A percentile compares a stretch with the other conserved stretches of the same genome.
Evolutionary conservation across 2,888 invertebrate species (phyloP).

Genomic region (Leptopilina syphax): DNA sequence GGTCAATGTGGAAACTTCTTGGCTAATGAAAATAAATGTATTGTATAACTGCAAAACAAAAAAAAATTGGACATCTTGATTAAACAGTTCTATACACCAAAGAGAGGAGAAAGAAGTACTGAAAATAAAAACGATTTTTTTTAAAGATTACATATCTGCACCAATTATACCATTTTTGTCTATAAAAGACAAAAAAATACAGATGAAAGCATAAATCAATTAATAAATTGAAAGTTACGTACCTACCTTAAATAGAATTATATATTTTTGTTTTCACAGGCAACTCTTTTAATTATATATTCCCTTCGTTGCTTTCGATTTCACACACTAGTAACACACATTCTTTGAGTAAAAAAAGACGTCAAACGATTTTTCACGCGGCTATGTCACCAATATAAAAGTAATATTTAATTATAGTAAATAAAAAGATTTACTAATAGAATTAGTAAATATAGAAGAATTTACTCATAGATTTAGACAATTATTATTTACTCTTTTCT

Average conservation of each 20-base stretch:
- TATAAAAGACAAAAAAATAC: not conserved
- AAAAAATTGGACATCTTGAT: slow-evolving; percentile 1
- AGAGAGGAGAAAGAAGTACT: not conserved
- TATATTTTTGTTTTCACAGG: not conserved
- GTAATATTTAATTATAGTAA: too few relatives aligned
- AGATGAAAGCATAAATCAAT: not conserved
- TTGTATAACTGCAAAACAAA: not conserved
- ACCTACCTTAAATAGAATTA: not conserved
- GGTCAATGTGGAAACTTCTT: not conserved
- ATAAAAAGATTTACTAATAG: too few relatives aligned
- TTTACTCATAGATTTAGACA: too few relatives aligned
- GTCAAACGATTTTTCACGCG: too few relatives aligned
- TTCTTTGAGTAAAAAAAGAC: too few relatives aligned
- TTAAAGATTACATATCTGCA: not conserved
- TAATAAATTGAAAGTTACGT: slow-evolving; percentile 7
- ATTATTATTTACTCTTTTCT: too few relatives aligned
- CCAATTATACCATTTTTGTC: not conserved
- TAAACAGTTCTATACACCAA: not conserved
- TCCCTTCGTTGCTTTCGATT: too few relatives aligned
- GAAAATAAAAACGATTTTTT: not conserved
- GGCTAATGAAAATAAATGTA: not conserved
- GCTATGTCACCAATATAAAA: too few relatives aligned
- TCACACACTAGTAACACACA: too few relatives aligned
- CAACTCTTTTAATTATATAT: too few relatives aligned
- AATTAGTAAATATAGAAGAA: too few relatives aligned